Evolutionary conservation across 1,140 invertebrate species (phyloP), one percentile per base, ranked within the genome.

Genomic region (Polypedilum pembai): DNA sequence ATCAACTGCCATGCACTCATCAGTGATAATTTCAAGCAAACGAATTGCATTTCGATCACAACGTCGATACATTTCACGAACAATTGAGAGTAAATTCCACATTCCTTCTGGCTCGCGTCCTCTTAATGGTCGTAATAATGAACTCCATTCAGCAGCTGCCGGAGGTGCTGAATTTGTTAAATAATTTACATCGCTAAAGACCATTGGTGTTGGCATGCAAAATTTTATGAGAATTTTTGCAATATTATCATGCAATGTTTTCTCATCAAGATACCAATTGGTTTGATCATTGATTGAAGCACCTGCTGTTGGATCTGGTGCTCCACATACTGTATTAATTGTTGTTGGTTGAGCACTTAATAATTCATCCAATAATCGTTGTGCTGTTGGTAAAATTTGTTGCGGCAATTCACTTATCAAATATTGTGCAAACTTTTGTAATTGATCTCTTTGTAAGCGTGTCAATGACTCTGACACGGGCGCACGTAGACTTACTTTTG

Each of bases 381-480:
- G 98, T 77, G 98, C 98, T 41, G 96, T 98, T 12, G 97, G 98
- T 76, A 99, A 82, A 77, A 99, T 98, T 87, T 98, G 92, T 82
- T 98, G 94, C 8, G 97, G 97, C 78, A 99, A 83, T 83, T 98
- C 96, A 82, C 95, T 97, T 79, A 99, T 99, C n/a, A 99, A 88
- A 84, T 99, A 99, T 84, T 99, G 98, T 78, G 97, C 96, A 85
- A 99, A 98, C 84, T 99, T 99, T 82, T 98, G 96, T 73, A 99
- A 84, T 81, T 97, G 95, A 83, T 98, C 94, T 76, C 96, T 88
- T 80, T 94, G 90, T 24, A 99, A 84, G 76, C 95, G 88, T 73
- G 95, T 96, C 74, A 99, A 83, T 8, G 97, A 98, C 84, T 99
- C 98, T 20, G 95, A 98, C 3, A 99, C 96, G 7, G 98, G 97